Conservation (phyloP, 1,140 invertebrate species). For the Sycophila sp. region DNA sequence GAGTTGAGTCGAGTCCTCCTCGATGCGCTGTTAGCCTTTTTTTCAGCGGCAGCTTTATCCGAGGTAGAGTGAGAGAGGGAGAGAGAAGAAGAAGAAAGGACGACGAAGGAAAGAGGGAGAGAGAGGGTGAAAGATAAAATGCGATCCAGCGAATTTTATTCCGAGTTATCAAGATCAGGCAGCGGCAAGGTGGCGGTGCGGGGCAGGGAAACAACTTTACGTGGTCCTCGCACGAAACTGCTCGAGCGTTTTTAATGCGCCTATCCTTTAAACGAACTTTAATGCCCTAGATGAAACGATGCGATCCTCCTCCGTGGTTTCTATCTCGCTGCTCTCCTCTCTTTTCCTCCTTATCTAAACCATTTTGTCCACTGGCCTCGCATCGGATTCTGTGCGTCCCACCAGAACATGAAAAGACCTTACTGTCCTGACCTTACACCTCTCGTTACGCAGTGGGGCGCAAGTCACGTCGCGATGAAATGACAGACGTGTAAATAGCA, state of each 20-base stretch:
- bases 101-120: too few relatives aligned
- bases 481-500: not conserved
- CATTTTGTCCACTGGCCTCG: not conserved
- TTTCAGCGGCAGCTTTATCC: too few relatives aligned
- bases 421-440: not conserved
- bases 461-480: not conserved
- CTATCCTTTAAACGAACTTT: conserved; percentile 31
- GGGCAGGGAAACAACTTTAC: conserved; percentile 16
- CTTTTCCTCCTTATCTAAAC: not conserved
- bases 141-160: conserved; percentile 29
- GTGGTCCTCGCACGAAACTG: conserved; percentile 23
- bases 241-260: conserved; percentile 24
- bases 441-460: not conserved
- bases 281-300: conserved; percentile 31
- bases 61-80: too few relatives aligned
- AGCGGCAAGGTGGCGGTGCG: not conserved
- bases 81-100: too few relatives aligned
- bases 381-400: too few relatives aligned
- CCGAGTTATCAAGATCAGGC: conserved; percentile 30
- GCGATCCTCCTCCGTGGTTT: conserved; percentile 24
- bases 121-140: conserved; percentile 36
- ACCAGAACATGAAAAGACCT: conserved; percentile 12
- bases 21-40: conserved; percentile 5
- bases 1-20: not conserved
- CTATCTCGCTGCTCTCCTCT: not conserved